phyloP scores from a whole-genome alignment of 2,113 vertebrate genomes.

The Cochlearius cochlearius region DNA sequence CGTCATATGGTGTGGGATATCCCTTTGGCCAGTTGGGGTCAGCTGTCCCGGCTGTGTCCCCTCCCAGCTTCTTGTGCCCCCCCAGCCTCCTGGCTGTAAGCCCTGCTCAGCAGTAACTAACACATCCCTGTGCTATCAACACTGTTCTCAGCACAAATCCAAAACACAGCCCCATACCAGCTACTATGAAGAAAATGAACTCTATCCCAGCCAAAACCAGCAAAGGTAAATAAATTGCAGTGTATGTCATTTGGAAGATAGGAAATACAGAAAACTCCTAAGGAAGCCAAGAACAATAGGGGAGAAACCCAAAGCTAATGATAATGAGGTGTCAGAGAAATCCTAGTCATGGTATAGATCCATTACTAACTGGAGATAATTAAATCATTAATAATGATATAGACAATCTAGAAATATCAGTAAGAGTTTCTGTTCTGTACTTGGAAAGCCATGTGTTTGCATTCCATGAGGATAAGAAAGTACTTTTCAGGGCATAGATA shows the following conservation, averaged over 20 bases:
- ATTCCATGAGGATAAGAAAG: conserved; percentile 32
- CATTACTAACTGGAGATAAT: not conserved
- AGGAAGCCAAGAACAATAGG: not conserved
- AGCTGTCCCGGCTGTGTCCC: too few relatives aligned
- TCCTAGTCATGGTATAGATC: not conserved
- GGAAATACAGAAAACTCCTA: not conserved
- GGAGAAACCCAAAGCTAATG: not conserved
- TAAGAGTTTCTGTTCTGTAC: not conserved
- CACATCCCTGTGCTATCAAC: too few relatives aligned
- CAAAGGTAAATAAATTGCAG: not conserved
- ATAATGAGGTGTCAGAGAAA: conserved; percentile 1
- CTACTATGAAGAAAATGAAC: too few relatives aligned
- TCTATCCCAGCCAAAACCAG: too few relatives aligned
- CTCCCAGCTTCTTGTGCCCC: too few relatives aligned
- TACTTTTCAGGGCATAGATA: not conserved
- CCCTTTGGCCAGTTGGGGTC: too few relatives aligned
- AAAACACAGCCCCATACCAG: too few relatives aligned
- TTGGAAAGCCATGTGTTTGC: not conserved
- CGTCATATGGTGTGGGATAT: too few relatives aligned
- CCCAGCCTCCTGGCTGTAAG: too few relatives aligned
- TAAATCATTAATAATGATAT: not conserved
- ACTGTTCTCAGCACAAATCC: too few relatives aligned
- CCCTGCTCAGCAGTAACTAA: too few relatives aligned
- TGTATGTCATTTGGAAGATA: not conserved
- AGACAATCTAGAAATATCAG: not conserved